These are phyloP conservation scores for Scylla paramamosain DNA, from an alignment of 1,140 invertebrate species.

Conservation along the genomic window DNA sequence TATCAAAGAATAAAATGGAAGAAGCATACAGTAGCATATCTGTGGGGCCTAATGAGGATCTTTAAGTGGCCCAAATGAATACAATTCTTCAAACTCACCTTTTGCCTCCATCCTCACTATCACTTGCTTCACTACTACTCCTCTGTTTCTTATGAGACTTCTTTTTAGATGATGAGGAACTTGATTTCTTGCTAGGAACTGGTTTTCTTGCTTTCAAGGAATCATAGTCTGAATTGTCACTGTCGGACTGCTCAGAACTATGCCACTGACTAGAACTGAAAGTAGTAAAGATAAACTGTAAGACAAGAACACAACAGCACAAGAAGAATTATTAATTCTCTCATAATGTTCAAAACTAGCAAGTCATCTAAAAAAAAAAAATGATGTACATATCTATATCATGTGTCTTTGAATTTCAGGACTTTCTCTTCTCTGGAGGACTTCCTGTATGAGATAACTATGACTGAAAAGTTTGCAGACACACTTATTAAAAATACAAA, in stretches of 20 bases:
- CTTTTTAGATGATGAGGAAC: slow-evolving; percentile 63
- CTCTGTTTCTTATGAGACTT: slow-evolving; percentile 43
- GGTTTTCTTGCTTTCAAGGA: slow-evolving; percentile 36
- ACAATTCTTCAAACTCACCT: slow-evolving; percentile 44
- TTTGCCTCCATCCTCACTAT: slow-evolving; percentile 65
- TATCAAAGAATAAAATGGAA: no score
- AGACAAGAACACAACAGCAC: not conserved
- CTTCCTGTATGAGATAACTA: no score
- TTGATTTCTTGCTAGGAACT: slow-evolving; percentile 41
- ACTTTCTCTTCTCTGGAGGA: no score
- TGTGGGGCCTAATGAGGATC: no score
- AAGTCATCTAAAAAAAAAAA: not conserved
- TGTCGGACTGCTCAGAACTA: slow-evolving; percentile 64
- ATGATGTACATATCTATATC: not conserved
- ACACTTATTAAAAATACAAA: no score
- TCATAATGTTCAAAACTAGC: not conserved
- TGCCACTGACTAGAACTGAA: slow-evolving; percentile 69
- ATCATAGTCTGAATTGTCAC: slow-evolving; percentile 65
- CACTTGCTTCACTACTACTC: slow-evolving; percentile 69
- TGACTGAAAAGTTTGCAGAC: no score
- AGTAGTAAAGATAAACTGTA: not conserved
- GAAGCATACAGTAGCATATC: no score
- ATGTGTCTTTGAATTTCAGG: no score
- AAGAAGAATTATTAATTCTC: not conserved
- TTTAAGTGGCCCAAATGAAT: no score